Evolutionary conservation across 2,113 vertebrate genomes (phyloP), one percentile per base, ranked within the genome.

Genomic region (Xenopus laevis): DNA sequence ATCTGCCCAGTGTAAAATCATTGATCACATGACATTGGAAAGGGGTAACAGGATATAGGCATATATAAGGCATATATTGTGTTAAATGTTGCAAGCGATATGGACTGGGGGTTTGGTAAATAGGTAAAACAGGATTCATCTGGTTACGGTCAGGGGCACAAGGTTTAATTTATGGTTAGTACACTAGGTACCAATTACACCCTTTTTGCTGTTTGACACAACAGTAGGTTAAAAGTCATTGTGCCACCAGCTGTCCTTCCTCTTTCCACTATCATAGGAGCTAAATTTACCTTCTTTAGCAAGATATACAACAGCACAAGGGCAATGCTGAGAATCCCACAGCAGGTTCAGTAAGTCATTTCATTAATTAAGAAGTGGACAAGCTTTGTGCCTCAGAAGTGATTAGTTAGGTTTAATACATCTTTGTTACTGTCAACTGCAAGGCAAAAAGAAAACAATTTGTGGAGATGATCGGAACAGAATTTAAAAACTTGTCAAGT

Each of bases 401-500:
- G 72, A 67, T 74, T 33, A 47, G 63, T 67, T 55, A 59, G 21
- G 16, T 27, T 52, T 47, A 66, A 44, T 66, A 15, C 33, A 16
- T 18, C 46, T 74, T 65, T 61, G 57, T 74, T 61, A 74, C 67
- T 68, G 65, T 74, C 72, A 21, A 61, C 40, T 18, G 44, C 57
- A 60, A n/a, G 9, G 65, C 21, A 52, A 74, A 74, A 60, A 60
- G 53, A 57, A 67, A 74, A 68, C 65, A 67, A 74, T 68, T 74
- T 74, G 72, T 52, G 46, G 64, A 60, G 72, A 74, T 68, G 72
- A 74, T 74, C 65, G 47, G 65, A 40, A 33, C 40, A 74, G 72
- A 74, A 74, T 74, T 74, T 65, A 68, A 68, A 74, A 33, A 59
- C 23, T 60, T 74, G 72, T 74, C 72, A 68, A 61, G 72, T 74